Conservation (phyloP, 2,113 vertebrate genomes). For the Abramis brama region DNA sequence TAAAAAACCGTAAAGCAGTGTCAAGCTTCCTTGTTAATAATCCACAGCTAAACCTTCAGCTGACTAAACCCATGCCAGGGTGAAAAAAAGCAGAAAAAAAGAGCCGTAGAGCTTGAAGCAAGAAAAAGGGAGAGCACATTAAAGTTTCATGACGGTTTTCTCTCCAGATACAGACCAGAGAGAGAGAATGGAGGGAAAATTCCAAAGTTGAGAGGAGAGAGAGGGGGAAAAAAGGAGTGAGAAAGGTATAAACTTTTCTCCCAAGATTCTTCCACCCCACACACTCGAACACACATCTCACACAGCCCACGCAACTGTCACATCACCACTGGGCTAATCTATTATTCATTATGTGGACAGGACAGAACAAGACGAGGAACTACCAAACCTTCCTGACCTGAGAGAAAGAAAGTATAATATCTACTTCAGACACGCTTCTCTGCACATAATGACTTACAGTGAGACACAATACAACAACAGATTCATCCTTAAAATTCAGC, state of each 20-base stretch:
- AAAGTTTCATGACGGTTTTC: constrained; percentile 57
- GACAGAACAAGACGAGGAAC: constrained; percentile 41
- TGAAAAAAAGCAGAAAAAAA: constrained; percentile 6
- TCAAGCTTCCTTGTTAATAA: constrained; percentile 66
- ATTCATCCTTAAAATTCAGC: neutral
- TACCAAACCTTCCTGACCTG: constrained; percentile 48
- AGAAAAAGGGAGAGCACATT: constrained; percentile 39
- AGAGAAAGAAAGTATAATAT: constrained; percentile 51
- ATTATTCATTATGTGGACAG: constrained; percentile 70
- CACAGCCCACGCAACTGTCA: constrained; percentile 62
- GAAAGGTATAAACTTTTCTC: constrained; percentile 50
- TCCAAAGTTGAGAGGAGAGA: constrained; percentile 26
- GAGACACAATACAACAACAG: neutral
- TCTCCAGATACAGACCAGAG: constrained; percentile 42
- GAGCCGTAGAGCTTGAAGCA: neutral
- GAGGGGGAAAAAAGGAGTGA: constrained; percentile 1
- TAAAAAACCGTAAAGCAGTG: constrained; percentile 65
- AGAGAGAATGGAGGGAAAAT: constrained; percentile 38
- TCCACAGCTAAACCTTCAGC: constrained; percentile 61
- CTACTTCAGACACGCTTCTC: constrained; percentile 3
- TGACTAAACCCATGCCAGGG: constrained; percentile 55
- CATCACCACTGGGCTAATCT: constrained; percentile 68
- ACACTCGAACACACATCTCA: constrained; percentile 47
- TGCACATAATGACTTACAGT: neutral
- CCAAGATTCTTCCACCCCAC: constrained; percentile 33